Percentiles rank a stretch among this genome's conserved stretches.
Conservation (phyloP, 2,113 vertebrate genomes). For the Grus americana region DNA sequence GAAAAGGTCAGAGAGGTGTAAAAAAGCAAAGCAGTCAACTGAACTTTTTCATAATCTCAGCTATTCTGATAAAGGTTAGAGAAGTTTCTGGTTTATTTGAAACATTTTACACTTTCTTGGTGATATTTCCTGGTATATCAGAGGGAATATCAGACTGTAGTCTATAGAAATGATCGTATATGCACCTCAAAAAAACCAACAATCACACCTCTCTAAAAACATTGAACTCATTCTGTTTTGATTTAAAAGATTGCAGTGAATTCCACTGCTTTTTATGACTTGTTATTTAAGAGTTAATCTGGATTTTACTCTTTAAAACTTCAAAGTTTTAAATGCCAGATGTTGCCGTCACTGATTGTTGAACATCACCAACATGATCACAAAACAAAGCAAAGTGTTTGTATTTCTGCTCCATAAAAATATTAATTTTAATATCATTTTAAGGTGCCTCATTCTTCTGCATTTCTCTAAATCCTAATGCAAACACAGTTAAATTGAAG, state of each 20-base stretch:
- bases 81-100: not conserved
- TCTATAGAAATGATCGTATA: not conserved
- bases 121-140: not conserved
- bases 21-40: not conserved
- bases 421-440: constrained; percentile 17
- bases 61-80: not conserved
- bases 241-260: not conserved
- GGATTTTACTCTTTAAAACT: not conserved
- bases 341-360: not conserved
- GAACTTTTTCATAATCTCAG: not conserved
- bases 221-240: not conserved
- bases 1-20: not conserved
- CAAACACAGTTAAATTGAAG: constrained; percentile 40
- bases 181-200: not conserved
- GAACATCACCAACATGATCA: not conserved
- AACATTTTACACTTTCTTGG: not conserved
- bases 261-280: not conserved
- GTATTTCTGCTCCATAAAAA: constrained; percentile 13
- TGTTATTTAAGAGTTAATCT: not conserved
- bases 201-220: not conserved
- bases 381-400: not conserved
- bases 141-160: not conserved
- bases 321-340: not conserved
- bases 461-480: constrained; percentile 4
- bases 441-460: not conserved